Evolutionary conservation across 2,888 invertebrate genomes (phyloP), one percentile per base, ranked within the genome.

Genomic region (Apantesis nais): DNA sequence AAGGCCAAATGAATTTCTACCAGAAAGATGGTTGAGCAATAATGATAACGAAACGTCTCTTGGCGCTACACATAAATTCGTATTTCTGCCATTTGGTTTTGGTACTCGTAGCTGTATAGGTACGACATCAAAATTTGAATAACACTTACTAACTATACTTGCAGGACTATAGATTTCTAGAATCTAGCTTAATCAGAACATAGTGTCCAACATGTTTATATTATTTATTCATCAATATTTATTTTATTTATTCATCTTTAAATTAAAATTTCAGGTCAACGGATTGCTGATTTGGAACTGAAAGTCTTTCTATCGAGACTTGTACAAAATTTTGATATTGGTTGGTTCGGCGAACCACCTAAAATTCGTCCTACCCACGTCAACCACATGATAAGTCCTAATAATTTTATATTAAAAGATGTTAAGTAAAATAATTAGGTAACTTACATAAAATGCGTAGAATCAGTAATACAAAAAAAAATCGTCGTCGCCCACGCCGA

Each of bases 11-110:
- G 92, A 96, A 69, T 98, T 96, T 83, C 85, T 96, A 63, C 98
- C 98, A 0, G 97, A 98, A 86, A 92, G 98, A 62, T 98, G 98
- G 98, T 78, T 95, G 2, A 81, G 78, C 22, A 82, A 86, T 0
- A 86, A 89, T 66, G 76, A 77, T 1, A 86, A 90, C 41, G 84
- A 86, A 2, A 67, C 90, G 34, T 81, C 87, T 67, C 88, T 93
- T 37, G 89, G 91, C 62, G 87, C 90, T 11, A 89, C 92, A 3
- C 96, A 96, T 83, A 96, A 96, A 0, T 96, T 96, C 79, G 95
- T 96, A 1, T 95, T 95, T 14, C 87, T 95, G 72, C 97, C 97
- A 0, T 97, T 97, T 82, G 97, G 97, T 3, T 96, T 95, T 79
- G 97, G 97, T 0, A 93, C 95, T 39, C 92, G 97, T 58, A 96